Evolutionary conservation across 2,113 vertebrate genomes (phyloP).

Genomic region (Barbus barbus): DNA sequence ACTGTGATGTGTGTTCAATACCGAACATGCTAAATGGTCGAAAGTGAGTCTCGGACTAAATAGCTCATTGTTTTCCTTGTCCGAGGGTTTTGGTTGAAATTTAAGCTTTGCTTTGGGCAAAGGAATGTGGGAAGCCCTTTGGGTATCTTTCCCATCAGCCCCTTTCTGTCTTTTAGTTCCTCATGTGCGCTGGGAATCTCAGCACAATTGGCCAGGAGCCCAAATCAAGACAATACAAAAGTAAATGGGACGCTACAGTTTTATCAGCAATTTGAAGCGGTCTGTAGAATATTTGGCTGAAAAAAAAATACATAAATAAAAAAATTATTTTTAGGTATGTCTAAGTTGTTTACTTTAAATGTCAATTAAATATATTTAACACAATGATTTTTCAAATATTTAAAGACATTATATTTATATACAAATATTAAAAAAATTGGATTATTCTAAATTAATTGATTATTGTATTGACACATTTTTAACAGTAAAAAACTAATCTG

Average conservation of each 20-base stretch:
- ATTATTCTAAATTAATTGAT: too few species aligned
- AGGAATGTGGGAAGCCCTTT: conserved; percentile 29
- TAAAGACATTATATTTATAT: too few species aligned
- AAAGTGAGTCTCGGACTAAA: not conserved
- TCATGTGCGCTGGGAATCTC: conserved; percentile 37
- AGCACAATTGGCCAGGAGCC: not conserved
- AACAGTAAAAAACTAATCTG: not conserved
- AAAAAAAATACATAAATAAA: not conserved
- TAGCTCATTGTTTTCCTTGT: not conserved
- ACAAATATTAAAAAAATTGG: too few species aligned
- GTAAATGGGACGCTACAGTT: not conserved
- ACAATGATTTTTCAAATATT: not conserved
- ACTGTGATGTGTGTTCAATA: not conserved
- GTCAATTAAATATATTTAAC: not conserved
- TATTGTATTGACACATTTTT: not conserved
- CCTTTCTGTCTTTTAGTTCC: conserved; percentile 24
- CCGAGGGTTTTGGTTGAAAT: conserved; percentile 32
- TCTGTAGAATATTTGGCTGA: not conserved
- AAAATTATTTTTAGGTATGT: not conserved
- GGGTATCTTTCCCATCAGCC: not conserved
- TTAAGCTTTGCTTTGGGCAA: conserved; percentile 14
- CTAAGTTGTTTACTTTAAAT: not conserved
- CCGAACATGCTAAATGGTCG: not conserved
- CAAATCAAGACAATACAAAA: not conserved
- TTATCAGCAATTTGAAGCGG: not conserved